Evolutionary conservation across 2,888 invertebrate species (phyloP).

Genomic region (Metopia argyrocephala): DNA sequence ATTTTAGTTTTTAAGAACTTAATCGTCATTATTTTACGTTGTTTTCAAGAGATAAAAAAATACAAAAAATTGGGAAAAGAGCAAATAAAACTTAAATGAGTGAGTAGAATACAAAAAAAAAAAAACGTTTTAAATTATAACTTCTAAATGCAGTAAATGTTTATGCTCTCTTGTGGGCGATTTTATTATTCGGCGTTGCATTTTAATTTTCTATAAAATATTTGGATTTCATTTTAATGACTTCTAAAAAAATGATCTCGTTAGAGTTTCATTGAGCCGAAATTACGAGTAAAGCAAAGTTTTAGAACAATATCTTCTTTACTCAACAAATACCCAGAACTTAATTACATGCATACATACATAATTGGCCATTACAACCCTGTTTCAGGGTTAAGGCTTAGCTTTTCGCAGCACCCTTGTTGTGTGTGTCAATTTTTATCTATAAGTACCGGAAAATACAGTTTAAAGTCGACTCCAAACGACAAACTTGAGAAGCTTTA

Average conservation of each 20-base stretch:
- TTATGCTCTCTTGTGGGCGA: constrained; percentile 3
- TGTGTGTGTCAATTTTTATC: no score
- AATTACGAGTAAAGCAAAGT: not conserved
- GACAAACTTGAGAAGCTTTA: no score
- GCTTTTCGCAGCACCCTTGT: no score
- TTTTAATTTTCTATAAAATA: constrained; percentile 18
- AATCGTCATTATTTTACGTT: constrained; percentile 13
- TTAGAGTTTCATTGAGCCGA: not conserved
- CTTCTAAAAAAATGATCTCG: not conserved
- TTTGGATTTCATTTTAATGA: constrained; percentile 43
- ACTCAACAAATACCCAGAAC: no score
- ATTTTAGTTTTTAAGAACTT: constrained; percentile 14
- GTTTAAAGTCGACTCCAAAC: no score
- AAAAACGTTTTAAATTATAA: constrained; percentile 36
- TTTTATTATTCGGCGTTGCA: not conserved
- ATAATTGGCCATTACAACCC: no score
- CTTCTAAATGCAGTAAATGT: constrained; percentile 59
- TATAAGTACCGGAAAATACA: no score
- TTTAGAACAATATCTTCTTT: not conserved
- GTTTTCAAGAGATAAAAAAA: not conserved
- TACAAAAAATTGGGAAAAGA: not conserved
- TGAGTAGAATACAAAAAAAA: not conserved
- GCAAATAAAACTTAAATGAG: constrained; percentile 1
- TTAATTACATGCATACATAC: no score
- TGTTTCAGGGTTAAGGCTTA: no score